Evolutionary conservation across 2,113 vertebrate genomes (phyloP), one percentile per base, ranked within the genome.

Genomic region (Mus spicilegus): DNA sequence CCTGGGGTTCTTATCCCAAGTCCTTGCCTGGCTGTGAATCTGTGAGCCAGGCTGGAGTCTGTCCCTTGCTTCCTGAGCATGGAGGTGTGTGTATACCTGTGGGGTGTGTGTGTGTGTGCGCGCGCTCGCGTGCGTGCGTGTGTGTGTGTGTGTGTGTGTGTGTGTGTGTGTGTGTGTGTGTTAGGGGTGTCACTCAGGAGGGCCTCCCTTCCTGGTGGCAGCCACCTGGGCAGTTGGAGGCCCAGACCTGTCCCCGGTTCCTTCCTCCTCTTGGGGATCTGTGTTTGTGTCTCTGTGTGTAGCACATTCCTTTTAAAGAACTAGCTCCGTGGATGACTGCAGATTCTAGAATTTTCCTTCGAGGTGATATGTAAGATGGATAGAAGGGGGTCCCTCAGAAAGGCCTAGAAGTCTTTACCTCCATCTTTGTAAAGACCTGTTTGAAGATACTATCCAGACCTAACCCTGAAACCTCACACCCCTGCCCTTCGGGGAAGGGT

Each of bases 231-330:
- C 88, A 90, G 81, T 78, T 42, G 0, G 6, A 17, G 46, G 39
- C 84, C 3, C 30, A 12, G 1, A 93, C 95, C 93, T 96, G 96
- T 89, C 90, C 91, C 93, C n/a, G 54, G 49, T n/a, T 33, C 17
- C 20, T 20, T 75, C 26, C 33, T 33, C 20, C 72, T 39, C 87
- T 72, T 4, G 0, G 75, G 39, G 76, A 73, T 17, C 4, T 10
- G 30, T 54, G 77, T 80, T 30, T 54, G n/a, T 28, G 13, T 82
- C 46, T 86, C 61, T 42, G 36, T 69, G 39, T 73, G 77, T 80
- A 58, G 30, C 65, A 3, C 30, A 14, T 46, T 39, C 58, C 7
- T 0, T 58, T 76, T 54, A 63, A 85, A 93, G 61, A 72, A 19
- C 65, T 49, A 13, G 69, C 56, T 54, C 39, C 49, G 30, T 28